phyloP scores from a whole-genome alignment of 2,888 invertebrate species.

The Bellardia pandia region DNA sequence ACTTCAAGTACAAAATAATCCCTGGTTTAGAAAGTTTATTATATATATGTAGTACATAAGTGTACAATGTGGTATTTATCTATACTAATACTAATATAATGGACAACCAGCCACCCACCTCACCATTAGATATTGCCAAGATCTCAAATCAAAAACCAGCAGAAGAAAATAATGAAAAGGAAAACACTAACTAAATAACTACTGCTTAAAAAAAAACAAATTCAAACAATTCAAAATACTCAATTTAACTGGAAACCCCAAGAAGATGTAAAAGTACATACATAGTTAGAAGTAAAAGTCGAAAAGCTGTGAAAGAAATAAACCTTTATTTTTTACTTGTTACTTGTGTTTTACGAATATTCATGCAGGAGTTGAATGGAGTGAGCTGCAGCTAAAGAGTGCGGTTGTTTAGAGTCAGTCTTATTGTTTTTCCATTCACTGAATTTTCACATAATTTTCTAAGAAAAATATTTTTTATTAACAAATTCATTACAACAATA shows the following conservation, averaged over 20 bases:
- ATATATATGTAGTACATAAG: too few species aligned
- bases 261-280: constrained; percentile 28
- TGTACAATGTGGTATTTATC: constrained; percentile 8
- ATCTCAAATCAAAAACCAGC: neutral
- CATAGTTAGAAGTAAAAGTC: neutral
- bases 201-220: constrained; percentile 46
- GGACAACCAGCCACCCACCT: constrained; percentile 34
- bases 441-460: constrained; percentile 73
- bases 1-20: constrained; percentile 33
- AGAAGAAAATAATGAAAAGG: constrained; percentile 4
- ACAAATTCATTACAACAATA: constrained; percentile 74
- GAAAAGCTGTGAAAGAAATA: constrained; percentile 27
- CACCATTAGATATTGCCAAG: neutral
- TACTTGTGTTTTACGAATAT: constrained; percentile 12
- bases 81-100: constrained; percentile 48
- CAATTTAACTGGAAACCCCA: constrained; percentile 59
- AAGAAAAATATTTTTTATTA: constrained; percentile 73
- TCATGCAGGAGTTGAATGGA: neutral
- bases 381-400: neutral
- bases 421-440: constrained; percentile 73
- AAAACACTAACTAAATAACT: constrained; percentile 54
- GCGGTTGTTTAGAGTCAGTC: constrained; percentile 49
- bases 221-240: constrained; percentile 59
- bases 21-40: constrained; percentile 53
- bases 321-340: constrained; percentile 57